A percentile compares a stretch with the other conserved stretches of the same genome.
These are phyloP conservation scores for Zaprionus tsacasi DNA, from an alignment of 1,140 invertebrate genomes.

Conservation along the genomic window DNA sequence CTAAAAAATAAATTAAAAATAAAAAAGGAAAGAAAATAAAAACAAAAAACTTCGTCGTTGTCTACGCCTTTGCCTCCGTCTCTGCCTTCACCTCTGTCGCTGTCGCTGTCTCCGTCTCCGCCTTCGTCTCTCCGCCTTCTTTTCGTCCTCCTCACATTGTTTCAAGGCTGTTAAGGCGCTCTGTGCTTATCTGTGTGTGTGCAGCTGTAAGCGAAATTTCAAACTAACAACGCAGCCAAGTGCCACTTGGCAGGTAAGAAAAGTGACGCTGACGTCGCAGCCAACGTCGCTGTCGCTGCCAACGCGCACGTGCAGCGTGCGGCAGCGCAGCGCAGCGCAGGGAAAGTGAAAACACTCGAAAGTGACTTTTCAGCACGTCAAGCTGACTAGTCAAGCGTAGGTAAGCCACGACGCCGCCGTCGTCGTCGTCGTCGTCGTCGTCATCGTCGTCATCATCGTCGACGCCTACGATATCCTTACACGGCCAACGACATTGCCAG, in stretches of 20 bases:
- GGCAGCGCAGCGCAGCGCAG: constrained; percentile 27
- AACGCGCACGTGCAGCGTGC: constrained; percentile 69
- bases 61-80: background rate
- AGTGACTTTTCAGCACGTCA: constrained; percentile 72
- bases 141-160: constrained; percentile 33
- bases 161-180: constrained; percentile 62
- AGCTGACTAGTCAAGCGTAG: constrained; percentile 57
- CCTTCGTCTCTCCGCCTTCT: no score
- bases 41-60: constrained; percentile 16
- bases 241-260: constrained; percentile 63
- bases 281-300: background rate
- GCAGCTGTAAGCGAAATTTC: constrained; percentile 48
- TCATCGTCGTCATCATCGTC: constrained; percentile 26
- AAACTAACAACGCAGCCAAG: constrained; percentile 54
- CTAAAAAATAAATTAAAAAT: background rate
- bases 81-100: background rate
- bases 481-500: constrained; percentile 51
- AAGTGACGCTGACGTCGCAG: constrained; percentile 2
- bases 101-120: background rate
- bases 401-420: constrained; percentile 27
- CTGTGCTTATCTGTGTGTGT: constrained; percentile 41
- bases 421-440: no score
- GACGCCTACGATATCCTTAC: constrained; percentile 42
- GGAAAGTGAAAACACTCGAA: constrained; percentile 76
- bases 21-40: constrained; percentile 6